Percentiles rank a stretch among this genome's conserved stretches.
Evolutionary conservation across 2,888 invertebrate genomes (phyloP).

Genomic region (Mallateleia sp.): DNA sequence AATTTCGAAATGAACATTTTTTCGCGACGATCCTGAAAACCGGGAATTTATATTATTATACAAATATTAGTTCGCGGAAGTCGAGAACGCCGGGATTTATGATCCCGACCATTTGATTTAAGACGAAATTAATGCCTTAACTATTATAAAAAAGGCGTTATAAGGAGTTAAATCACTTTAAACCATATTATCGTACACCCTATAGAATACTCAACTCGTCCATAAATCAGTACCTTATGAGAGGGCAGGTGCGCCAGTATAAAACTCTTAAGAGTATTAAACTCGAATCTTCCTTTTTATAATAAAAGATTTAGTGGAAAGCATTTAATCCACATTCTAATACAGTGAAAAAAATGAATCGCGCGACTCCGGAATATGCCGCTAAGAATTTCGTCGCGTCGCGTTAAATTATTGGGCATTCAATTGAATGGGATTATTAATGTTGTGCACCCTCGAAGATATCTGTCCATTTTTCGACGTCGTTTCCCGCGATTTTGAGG

Average conservation of each 20-base stretch:
- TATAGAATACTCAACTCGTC: slow-evolving; percentile 69
- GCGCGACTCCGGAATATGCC: slow-evolving; percentile 27
- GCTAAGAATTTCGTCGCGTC: slow-evolving; percentile 48
- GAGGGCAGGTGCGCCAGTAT: slow-evolving; percentile 68
- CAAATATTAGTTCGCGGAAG: slow-evolving; percentile 64
- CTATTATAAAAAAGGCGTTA: slow-evolving; percentile 70
- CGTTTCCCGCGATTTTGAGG: no score
- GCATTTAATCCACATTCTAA: slow-evolving; percentile 67
- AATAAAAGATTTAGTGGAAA: slow-evolving; percentile 70
- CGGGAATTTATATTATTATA: slow-evolving; percentile 63
- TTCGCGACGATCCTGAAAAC: slow-evolving; percentile 21
- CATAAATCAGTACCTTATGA: slow-evolving; percentile 75
- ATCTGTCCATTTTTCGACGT: background rate
- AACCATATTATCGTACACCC: slow-evolving; percentile 70
- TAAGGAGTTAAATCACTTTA: slow-evolving; percentile 71
- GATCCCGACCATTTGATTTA: slow-evolving; percentile 72
- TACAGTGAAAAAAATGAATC: slow-evolving; percentile 52
- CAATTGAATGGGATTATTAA: slow-evolving; percentile 11
- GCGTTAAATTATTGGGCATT: slow-evolving; percentile 35
- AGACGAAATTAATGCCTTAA: slow-evolving; percentile 67
- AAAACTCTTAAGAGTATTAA: slow-evolving; percentile 78
- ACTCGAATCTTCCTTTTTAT: slow-evolving; percentile 71
- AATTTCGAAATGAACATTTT: slow-evolving; percentile 63
- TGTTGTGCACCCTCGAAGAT: background rate
- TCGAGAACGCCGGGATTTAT: slow-evolving; percentile 69